Evolutionary conservation across 2,113 vertebrate species (phyloP).

Genomic region (Pomatostomus ruficeps): DNA sequence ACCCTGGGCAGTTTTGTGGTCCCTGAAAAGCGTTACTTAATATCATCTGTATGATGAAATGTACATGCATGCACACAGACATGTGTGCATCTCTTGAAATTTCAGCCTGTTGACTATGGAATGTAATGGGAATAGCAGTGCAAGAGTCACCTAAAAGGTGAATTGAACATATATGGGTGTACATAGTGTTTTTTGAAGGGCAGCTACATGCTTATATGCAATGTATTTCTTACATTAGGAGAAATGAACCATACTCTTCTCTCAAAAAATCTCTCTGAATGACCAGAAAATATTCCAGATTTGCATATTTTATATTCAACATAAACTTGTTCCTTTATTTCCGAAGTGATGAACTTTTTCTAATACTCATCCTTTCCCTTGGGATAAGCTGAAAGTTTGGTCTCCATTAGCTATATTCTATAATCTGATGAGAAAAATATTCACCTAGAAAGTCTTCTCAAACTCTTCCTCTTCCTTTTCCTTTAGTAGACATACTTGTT

Average conservation of each 20-base stretch:
- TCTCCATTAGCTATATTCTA: background rate
- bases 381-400: background rate
- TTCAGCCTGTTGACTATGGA: background rate
- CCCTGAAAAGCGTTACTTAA: too few relatives aligned
- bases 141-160: background rate
- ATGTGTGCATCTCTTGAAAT: fast-evolving
- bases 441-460: background rate
- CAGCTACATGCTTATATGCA: fast-evolving
- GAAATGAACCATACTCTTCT: background rate
- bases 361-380: background rate
- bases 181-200: background rate
- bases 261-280: background rate
- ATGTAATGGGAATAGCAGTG: background rate
- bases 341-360: background rate
- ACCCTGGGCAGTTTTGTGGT: too few relatives aligned
- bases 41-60: background rate
- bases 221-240: background rate
- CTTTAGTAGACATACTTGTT: background rate
- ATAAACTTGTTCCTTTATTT: background rate
- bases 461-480: background rate
- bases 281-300: background rate
- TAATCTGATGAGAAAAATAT: background rate
- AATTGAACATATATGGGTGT: background rate
- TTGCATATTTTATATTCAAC: background rate
- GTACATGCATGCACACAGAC: background rate